These are phyloP conservation scores for Sebastiscus albofasciatus DNA, from an alignment of 2,797 vertebrate species.

Conservation along the genomic window DNA sequence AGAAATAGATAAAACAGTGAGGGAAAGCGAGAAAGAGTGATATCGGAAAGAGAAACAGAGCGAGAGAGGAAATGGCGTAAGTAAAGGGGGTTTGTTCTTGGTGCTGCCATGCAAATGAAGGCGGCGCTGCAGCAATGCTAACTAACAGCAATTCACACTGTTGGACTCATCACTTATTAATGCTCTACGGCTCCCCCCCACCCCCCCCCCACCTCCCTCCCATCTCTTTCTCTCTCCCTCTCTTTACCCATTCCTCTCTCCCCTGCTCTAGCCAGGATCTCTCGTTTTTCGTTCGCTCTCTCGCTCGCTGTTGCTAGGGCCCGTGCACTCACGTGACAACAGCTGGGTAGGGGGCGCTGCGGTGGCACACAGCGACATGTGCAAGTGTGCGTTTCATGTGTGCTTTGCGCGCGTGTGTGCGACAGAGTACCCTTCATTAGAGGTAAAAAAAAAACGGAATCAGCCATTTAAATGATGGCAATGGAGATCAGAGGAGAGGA, in stretches of 20 bases:
- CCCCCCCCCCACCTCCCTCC: slow-evolving; percentile 48
- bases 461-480: slow-evolving; percentile 72
- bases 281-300: slow-evolving; percentile 75
- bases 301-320: slow-evolving; percentile 86
- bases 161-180: slow-evolving; percentile 89
- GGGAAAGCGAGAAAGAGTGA: slow-evolving; percentile 25
- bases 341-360: slow-evolving; percentile 85
- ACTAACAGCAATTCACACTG: slow-evolving; percentile 86
- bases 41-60: slow-evolving; percentile 23
- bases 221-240: slow-evolving; percentile 61
- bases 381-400: slow-evolving; percentile 57
- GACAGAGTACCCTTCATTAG: slow-evolving; percentile 70
- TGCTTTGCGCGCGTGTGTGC: slow-evolving; percentile 21
- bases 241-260: slow-evolving; percentile 71
- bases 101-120: slow-evolving; percentile 85
- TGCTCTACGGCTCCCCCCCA: slow-evolving; percentile 78
- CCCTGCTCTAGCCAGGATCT: slow-evolving; percentile 70
- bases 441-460: slow-evolving; percentile 71
- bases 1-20: slow-evolving; percentile 57
- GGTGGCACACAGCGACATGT: slow-evolving; percentile 65
- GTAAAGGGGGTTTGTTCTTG: slow-evolving; percentile 70
- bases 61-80: slow-evolving; percentile 68
- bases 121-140: slow-evolving; percentile 81
- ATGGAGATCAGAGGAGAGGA: slow-evolving; percentile 64
- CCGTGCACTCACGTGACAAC: slow-evolving; percentile 80